Conservation (phyloP, 2,797 vertebrate genomes). For the Echiichthys vipera region DNA sequence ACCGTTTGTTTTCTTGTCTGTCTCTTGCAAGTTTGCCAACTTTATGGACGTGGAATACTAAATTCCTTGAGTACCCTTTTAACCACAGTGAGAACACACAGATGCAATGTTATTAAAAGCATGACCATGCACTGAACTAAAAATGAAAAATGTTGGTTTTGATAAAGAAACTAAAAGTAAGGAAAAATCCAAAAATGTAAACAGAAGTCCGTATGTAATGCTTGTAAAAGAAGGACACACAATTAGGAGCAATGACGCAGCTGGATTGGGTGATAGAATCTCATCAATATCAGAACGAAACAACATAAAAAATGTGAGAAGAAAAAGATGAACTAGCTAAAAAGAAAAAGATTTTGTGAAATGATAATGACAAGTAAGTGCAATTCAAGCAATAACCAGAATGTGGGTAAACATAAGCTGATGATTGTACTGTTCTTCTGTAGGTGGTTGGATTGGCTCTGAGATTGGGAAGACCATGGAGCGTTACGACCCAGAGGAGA, state of each 20-base stretch:
- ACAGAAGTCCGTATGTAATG: no score
- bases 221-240: no score
- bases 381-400: neutral
- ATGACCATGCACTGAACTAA: no score
- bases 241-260: neutral
- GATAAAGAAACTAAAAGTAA: no score
- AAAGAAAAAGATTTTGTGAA: neutral
- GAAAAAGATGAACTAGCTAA: neutral
- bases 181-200: no score
- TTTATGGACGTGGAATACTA: no score
- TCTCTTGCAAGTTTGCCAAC: no score
- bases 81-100: no score
- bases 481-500: conserved; percentile 95
- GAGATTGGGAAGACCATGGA: conserved; percentile 98
- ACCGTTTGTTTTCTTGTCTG: no score
- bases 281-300: neutral
- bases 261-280: neutral
- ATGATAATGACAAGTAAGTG: neutral
- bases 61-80: no score
- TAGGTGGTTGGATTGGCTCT: conserved; percentile 96
- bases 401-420: neutral
- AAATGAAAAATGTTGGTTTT: no score
- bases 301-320: neutral
- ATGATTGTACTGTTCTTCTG: conserved; percentile 5
- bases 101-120: no score